Evolutionary conservation across 2,888 invertebrate genomes (phyloP).

Genomic region (Lochmaea crataegi): DNA sequence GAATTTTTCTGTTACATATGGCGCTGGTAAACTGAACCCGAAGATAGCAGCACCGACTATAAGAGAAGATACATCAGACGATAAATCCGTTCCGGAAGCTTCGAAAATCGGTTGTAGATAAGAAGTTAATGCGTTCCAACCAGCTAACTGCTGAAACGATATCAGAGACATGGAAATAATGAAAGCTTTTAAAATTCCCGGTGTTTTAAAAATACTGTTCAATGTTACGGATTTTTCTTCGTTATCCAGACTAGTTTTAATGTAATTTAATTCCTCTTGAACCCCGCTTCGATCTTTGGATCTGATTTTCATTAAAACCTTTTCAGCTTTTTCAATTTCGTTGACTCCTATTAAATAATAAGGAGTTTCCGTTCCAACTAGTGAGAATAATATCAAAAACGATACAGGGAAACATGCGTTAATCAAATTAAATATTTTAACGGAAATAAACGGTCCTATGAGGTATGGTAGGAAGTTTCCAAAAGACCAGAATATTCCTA

Average conservation of each 20-base stretch:
- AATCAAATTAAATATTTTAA: slow-evolving; percentile 70
- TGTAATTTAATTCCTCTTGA: slow-evolving; percentile 69
- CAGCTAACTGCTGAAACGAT: slow-evolving; percentile 83
- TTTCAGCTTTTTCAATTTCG: slow-evolving; percentile 69
- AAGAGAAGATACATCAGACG: slow-evolving; percentile 76
- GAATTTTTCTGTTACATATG: slow-evolving; percentile 80
- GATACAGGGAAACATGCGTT: slow-evolving; percentile 63
- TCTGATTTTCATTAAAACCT: slow-evolving; percentile 72
- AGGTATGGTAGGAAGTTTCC: slow-evolving; percentile 78
- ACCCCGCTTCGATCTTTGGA: slow-evolving; percentile 60
- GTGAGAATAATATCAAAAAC: slow-evolving; percentile 70
- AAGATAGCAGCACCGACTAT: slow-evolving; percentile 82
- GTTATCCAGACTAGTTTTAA: slow-evolving; percentile 59
- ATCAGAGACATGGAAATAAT: slow-evolving; percentile 78
- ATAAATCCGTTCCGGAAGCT: slow-evolving; percentile 72
- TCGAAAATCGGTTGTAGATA: slow-evolving; percentile 74
- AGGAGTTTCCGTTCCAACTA: slow-evolving; percentile 74
- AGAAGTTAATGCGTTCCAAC: slow-evolving; percentile 57
- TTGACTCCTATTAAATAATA: slow-evolving; percentile 68
- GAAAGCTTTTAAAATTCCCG: slow-evolving; percentile 79
- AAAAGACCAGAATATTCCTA: slow-evolving; percentile 77
- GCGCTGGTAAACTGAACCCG: slow-evolving; percentile 76
- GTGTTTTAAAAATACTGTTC: slow-evolving; percentile 72
- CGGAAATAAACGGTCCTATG: slow-evolving; percentile 78
- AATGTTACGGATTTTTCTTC: slow-evolving; percentile 64